Conservation (phyloP, 2,888 invertebrate species). For the Netelia inedita region DNA sequence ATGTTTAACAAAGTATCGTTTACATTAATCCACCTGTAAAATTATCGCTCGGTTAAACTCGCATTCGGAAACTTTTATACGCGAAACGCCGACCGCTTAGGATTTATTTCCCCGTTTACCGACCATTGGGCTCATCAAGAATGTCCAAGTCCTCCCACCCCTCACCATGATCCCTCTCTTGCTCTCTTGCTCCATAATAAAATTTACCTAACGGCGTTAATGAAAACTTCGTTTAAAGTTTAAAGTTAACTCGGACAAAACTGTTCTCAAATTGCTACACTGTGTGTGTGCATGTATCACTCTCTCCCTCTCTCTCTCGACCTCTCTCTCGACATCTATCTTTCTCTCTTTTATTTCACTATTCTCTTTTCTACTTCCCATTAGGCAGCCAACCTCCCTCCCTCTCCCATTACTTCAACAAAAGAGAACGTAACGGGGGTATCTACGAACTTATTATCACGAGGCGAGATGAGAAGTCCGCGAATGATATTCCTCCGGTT, state of each 20-base stretch:
- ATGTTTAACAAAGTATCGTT: slow-evolving; percentile 1
- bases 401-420: slow-evolving; percentile 61
- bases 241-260: slow-evolving; percentile 61
- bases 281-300: slow-evolving; percentile 17
- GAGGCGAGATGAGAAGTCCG: slow-evolving; percentile 10
- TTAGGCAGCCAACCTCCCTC: background rate
- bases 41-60: slow-evolving; percentile 57
- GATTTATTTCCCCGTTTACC: slow-evolving; percentile 48
- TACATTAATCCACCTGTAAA: slow-evolving; percentile 33
- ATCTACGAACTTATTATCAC: slow-evolving; percentile 48
- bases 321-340: background rate
- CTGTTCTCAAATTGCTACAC: slow-evolving; percentile 50
- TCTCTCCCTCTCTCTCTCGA: slow-evolving; percentile 22
- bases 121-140: slow-evolving; percentile 32
- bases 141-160: slow-evolving; percentile 20
- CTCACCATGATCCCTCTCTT: slow-evolving; percentile 7
- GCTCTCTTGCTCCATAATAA: slow-evolving; percentile 54
- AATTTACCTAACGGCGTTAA: slow-evolving; percentile 67
- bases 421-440: slow-evolving; percentile 63
- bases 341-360: slow-evolving; percentile 37
- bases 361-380: slow-evolving; percentile 22
- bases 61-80: slow-evolving; percentile 51
- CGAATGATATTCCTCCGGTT: background rate
- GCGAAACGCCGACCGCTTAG: slow-evolving; percentile 28
- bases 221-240: slow-evolving; percentile 67